These are phyloP conservation scores for Bettongia penicillata DNA, from an alignment of 2,113 vertebrate species.

Conservation along the genomic window DNA sequence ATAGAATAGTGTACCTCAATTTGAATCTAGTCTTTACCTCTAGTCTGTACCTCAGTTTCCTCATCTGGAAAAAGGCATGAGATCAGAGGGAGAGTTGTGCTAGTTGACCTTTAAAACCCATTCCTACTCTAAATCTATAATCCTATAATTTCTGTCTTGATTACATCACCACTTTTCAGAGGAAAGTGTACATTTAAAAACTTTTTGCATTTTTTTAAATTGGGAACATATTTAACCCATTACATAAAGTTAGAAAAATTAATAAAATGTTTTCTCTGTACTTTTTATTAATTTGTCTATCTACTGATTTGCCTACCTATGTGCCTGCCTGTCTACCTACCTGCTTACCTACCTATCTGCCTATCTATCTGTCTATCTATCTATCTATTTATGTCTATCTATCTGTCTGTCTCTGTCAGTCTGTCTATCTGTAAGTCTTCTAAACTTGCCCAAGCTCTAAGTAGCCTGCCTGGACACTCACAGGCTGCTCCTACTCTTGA, in stretches of 20 bases:
- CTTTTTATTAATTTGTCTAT: no score
- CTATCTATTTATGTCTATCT: no score
- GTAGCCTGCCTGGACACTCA: not conserved
- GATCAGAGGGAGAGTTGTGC: not conserved
- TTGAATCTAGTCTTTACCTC: not conserved
- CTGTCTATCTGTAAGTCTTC: not conserved
- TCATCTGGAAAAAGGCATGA: not conserved
- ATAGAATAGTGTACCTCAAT: not conserved
- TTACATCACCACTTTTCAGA: not conserved
- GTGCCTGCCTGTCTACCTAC: no score
- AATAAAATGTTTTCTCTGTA: no score
- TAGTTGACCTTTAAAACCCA: not conserved
- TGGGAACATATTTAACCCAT: not conserved
- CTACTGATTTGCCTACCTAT: no score
- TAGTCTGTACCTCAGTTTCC: not conserved
- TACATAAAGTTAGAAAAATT: no score
- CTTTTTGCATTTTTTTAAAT: not conserved
- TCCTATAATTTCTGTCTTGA: not conserved
- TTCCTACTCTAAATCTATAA: not conserved
- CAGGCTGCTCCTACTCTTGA: not conserved
- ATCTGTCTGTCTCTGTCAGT: no score
- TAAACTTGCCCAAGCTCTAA: not conserved
- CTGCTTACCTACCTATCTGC: no score
- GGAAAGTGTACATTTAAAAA: not conserved
- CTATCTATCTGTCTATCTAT: no score